Evolutionary conservation across 37 sponge, comb jelly and placozoan species (phyloP).

Genomic region (Cliona cf. orientalis): DNA sequence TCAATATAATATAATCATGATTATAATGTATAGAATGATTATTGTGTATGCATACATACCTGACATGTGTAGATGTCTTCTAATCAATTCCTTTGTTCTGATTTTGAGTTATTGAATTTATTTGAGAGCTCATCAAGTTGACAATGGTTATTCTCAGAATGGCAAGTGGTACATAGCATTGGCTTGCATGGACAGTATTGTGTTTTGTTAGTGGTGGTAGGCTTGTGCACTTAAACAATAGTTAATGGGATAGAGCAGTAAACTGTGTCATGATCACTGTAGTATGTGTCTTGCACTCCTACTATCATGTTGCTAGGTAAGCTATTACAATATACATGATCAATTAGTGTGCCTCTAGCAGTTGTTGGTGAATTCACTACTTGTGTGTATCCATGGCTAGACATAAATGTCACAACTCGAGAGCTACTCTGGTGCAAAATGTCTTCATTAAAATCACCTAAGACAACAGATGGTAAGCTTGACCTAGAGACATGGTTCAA

Average conservation of each 20-base stretch:
- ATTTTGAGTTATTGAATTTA: too few relatives aligned
- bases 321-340: slow-evolving; percentile 25
- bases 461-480: neutral
- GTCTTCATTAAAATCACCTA: slow-evolving; percentile 48
- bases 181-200: too few relatives aligned
- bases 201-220: too few relatives aligned
- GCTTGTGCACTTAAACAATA: too few relatives aligned
- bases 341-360: slow-evolving; percentile 21
- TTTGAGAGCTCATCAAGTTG: too few relatives aligned
- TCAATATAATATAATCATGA: too few relatives aligned
- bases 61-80: too few relatives aligned
- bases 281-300: slow-evolving; percentile 18
- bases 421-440: neutral
- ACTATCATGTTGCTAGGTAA: neutral
- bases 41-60: too few relatives aligned
- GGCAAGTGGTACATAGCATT: too few relatives aligned
- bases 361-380: slow-evolving; percentile 21
- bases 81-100: too few relatives aligned
- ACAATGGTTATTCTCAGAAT: too few relatives aligned
- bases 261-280: slow-evolving; percentile 35
- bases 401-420: slow-evolving; percentile 1
- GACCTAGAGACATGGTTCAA: neutral
- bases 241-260: slow-evolving; percentile 5
- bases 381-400: neutral
- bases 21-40: too few relatives aligned